Percentiles rank a stretch among this genome's conserved stretches.
These are phyloP conservation scores for Dufourea novaeangliae DNA, from an alignment of 1,140 invertebrate genomes.

Conservation along the genomic window DNA sequence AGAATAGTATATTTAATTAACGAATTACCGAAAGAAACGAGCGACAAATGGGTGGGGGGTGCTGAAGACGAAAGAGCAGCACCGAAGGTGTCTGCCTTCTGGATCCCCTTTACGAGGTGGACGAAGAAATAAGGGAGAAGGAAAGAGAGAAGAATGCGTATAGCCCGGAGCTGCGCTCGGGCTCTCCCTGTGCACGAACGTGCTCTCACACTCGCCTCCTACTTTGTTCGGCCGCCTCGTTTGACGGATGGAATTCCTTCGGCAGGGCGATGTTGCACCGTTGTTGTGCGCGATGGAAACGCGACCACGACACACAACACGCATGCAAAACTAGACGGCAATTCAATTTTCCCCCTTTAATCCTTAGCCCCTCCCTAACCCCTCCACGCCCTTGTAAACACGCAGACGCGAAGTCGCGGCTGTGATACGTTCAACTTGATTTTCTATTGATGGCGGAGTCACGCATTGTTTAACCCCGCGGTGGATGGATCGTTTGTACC, in stretches of 20 bases:
- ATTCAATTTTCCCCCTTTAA: too few relatives aligned
- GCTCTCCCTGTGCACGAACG: constrained; percentile 9
- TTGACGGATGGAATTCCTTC: constrained; percentile 33
- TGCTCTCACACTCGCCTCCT: constrained; percentile 8
- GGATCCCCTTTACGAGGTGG: constrained; percentile 9
- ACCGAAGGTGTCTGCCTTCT: neutral
- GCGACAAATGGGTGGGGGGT: neutral
- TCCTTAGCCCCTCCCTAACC: too few relatives aligned
- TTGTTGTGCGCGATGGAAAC: too few relatives aligned
- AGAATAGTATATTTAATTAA: constrained; percentile 9
- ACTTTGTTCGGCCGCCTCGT: constrained; percentile 39
- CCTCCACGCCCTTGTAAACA: too few relatives aligned
- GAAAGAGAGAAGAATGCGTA: neutral
- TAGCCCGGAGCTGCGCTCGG: constrained; percentile 16
- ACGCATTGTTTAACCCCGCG: too few relatives aligned
- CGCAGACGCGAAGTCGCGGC: too few relatives aligned
- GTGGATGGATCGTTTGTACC: too few relatives aligned
- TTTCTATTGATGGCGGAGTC: too few relatives aligned
- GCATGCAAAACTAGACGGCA: too few relatives aligned
- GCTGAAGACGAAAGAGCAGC: neutral
- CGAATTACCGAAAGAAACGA: neutral
- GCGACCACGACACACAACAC: neutral
- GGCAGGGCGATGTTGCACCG: neutral
- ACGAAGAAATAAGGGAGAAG: neutral
- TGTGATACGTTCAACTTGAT: too few relatives aligned